Conservation (phyloP, 2,888 invertebrate genomes). For the Sisyra terminalis region DNA sequence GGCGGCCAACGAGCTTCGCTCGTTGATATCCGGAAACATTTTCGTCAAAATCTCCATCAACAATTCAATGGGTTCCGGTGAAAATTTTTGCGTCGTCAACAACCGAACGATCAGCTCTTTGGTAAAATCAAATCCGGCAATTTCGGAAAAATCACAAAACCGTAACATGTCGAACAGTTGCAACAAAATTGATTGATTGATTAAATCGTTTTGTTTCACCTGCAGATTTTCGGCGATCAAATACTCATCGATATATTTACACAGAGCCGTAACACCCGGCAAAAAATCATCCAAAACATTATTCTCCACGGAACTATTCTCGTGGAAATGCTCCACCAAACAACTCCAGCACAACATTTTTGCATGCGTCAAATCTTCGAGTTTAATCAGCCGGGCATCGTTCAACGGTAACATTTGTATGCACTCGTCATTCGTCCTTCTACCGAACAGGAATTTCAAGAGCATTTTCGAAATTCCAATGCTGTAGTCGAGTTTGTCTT, state of each 20-base stretch:
- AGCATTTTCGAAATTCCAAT: constrained; percentile 34
- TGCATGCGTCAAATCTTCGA: constrained; percentile 34
- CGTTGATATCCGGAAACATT: too few species aligned
- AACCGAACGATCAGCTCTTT: too few species aligned
- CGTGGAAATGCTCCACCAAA: constrained; percentile 32
- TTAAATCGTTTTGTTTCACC: constrained; percentile 23
- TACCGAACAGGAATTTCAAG: constrained; percentile 33
- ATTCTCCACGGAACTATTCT: constrained; percentile 22
- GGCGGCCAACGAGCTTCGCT: too few species aligned
- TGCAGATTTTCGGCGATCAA: constrained; percentile 17
- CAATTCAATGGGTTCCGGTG: too few species aligned
- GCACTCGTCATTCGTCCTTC: constrained; percentile 21
- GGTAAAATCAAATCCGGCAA: constrained; percentile 27
- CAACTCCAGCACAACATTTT: constrained; percentile 45
- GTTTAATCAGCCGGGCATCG: constrained; percentile 30
- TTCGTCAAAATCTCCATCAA: too few species aligned
- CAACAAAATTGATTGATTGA: constrained; percentile 40
- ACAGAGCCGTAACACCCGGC: constrained; percentile 58
- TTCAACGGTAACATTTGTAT: constrained; percentile 27
- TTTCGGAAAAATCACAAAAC: constrained; percentile 46
- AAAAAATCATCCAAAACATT: constrained; percentile 42
- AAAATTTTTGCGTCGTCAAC: too few species aligned
- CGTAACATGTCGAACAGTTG: constrained; percentile 42
- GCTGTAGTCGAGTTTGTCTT: constrained; percentile 42
- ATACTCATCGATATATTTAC: constrained; percentile 53